Base-by-base conservation (phyloP, 2,113 vertebrate species). In the Odontesthes bonariensis region DNA sequence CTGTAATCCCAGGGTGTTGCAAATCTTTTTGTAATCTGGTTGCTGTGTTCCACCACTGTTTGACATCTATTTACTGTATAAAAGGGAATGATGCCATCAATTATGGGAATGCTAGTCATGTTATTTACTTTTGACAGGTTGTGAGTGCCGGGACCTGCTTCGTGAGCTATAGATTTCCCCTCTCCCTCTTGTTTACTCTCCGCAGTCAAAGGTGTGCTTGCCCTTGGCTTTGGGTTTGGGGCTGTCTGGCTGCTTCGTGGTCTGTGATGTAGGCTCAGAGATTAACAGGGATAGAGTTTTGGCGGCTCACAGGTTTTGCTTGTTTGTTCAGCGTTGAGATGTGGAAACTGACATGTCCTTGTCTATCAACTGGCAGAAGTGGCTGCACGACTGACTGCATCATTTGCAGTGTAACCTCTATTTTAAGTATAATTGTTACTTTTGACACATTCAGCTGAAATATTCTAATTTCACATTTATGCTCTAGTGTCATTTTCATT, bases 11-110 rank as follows among this genome's bases (percentile, higher is more conserved):
- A 84, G 77, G 81, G 86, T 90, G 90, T 91, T 91, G 90, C 92
- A 91, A 91, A 93, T 92, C 92, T 92, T 91, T 73, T 84, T 27
- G 85, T 92, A 92, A 93, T 93, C 90, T 91, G 74, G 84, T 75
- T 53, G 74, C 80, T 69, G 77, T 61, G 85, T 84, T 88, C 87
- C 91, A 69, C 88, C 88, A 89, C 82, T 86, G 89, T 93, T 93
- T 94, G 92, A 93, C 92, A 90, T 92, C 79, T 82, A 91, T 92
- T 92, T 93, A 94, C 93, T 93, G 92, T 93, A 94, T 92, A 72
- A 92, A 91, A 92, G 88, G 86, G 73, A 89, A 83, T 65, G 70
- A 79, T 83, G 86, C 86, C 86, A 93, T 94, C 89, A 89, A 91
- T 93, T 93, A 90, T 23, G 46, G 53, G 51, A 69, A 75, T 80